Evolutionary conservation across 2,888 invertebrate species (phyloP).

Genomic region (Ferdinandea cuprea): DNA sequence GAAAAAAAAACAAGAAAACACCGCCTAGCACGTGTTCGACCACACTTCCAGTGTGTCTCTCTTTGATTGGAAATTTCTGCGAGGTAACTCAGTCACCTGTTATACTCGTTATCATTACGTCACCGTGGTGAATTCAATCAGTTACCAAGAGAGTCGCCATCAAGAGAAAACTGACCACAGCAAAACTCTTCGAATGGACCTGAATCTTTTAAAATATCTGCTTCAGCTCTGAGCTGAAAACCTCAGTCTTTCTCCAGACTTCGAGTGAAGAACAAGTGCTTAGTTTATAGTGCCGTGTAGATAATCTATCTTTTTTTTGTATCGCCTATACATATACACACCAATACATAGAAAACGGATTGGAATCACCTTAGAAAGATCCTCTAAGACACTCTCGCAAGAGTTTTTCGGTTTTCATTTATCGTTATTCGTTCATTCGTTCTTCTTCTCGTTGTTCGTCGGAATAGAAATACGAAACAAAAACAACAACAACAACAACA

Average conservation of each 20-base stretch:
- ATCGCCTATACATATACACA: constrained; percentile 52
- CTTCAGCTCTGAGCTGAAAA: constrained; percentile 74
- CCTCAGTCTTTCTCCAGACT: constrained; percentile 83
- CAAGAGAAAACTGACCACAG: not conserved
- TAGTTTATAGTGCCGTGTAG: constrained; percentile 77
- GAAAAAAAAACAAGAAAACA: constrained; percentile 8
- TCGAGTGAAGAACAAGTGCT: constrained; percentile 81
- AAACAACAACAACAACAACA: constrained; percentile 31
- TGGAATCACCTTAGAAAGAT: constrained; percentile 72
- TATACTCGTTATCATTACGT: constrained; percentile 46
- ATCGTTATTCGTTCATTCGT: constrained; percentile 21
- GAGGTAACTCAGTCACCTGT: constrained; percentile 56
- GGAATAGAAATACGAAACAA: constrained; percentile 58
- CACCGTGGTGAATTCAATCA: constrained; percentile 59
- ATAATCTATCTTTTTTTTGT: constrained; percentile 69
- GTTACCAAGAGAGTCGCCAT: constrained; percentile 36
- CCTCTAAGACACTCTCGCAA: constrained; percentile 69
- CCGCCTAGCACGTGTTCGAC: constrained; percentile 54
- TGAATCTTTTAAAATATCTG: constrained; percentile 65
- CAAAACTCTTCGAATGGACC: constrained; percentile 38
- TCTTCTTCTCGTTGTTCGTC: constrained; percentile 48
- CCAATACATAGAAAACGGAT: constrained; percentile 68
- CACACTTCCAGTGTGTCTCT: constrained; percentile 58
- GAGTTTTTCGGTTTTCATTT: constrained; percentile 46
- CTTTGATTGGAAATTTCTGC: constrained; percentile 51